Conservation (phyloP, 2,797 vertebrate species). For the Pelochelys cantorii region DNA sequence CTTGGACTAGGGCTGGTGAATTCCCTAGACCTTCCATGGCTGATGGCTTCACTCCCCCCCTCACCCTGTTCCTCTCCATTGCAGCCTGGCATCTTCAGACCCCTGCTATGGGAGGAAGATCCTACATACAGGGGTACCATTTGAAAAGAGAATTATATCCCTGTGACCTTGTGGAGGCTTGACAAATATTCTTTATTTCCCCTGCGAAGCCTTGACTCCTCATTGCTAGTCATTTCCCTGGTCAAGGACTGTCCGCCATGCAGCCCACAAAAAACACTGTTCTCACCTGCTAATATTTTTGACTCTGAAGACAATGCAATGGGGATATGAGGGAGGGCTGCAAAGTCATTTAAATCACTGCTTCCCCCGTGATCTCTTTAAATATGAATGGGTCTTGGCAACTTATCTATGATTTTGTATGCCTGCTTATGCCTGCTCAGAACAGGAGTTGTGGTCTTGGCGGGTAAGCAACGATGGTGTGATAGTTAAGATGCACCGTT, state of each 20-base stretch:
- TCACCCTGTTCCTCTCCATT: not conserved
- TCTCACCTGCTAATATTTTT: not conserved
- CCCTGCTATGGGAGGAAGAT: not conserved
- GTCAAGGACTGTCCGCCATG: not conserved
- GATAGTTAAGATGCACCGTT: not conserved
- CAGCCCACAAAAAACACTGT: fast-evolving
- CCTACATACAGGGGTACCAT: not conserved
- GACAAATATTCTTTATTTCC: not conserved
- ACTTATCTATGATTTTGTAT: not conserved
- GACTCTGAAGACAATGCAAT: not conserved
- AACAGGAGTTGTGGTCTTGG: not conserved
- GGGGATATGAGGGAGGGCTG: not conserved
- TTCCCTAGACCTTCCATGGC: not conserved
- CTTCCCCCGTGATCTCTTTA: conserved; percentile 1
- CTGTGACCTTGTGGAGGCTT: not conserved
- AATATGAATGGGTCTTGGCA: not conserved
- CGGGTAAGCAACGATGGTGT: not conserved
- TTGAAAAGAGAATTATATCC: not conserved
- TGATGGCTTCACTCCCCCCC: not conserved
- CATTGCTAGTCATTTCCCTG: not conserved
- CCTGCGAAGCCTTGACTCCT: not conserved
- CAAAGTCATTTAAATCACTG: not conserved
- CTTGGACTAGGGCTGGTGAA: not conserved
- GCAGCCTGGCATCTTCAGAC: not conserved
- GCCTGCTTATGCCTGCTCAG: not conserved